Percentiles rank a stretch among this genome's conserved stretches.
Evolutionary conservation across 2,113 vertebrate genomes (phyloP).

Genomic region (Leptosomus discolor): DNA sequence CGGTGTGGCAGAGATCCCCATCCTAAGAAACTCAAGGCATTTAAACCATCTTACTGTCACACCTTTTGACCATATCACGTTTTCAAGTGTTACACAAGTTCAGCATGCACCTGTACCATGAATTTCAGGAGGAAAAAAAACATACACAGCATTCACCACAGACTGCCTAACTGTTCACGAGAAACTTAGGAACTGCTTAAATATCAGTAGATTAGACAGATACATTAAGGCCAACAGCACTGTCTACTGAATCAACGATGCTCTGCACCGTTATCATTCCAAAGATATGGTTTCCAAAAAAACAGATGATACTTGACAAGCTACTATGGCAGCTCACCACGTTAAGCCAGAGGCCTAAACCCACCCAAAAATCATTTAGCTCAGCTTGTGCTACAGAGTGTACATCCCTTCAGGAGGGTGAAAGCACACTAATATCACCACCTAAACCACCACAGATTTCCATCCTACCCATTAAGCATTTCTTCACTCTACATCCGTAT

Average conservation of each 20-base stretch:
- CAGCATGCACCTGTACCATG: constrained; percentile 15
- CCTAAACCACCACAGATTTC: constrained; percentile 36
- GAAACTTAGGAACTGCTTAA: constrained; percentile 7
- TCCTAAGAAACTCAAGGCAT: constrained; percentile 27
- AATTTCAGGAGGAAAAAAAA: constrained; percentile 47
- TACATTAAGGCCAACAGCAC: constrained; percentile 34
- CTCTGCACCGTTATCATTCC: not conserved
- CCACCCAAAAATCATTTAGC: constrained; percentile 49
- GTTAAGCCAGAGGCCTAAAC: constrained; percentile 45
- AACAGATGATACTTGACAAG: constrained; percentile 6
- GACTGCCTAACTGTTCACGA: constrained; percentile 23
- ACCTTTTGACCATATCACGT: not conserved
- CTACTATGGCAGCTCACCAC: constrained; percentile 41
- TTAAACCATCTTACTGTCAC: constrained; percentile 28
- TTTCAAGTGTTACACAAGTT: constrained; percentile 16
- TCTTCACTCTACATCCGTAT: not conserved
- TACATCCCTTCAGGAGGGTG: constrained; percentile 34
- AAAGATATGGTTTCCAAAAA: constrained; percentile 18
- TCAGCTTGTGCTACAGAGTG: constrained; percentile 28
- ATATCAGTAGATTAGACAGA: constrained; percentile 14
- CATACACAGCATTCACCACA: constrained; percentile 19
- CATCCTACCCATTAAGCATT: constrained; percentile 24
- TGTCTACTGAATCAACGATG: constrained; percentile 29
- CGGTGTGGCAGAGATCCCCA: constrained; percentile 17
- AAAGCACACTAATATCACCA: constrained; percentile 26